Conservation (phyloP, 2,113 vertebrate genomes). For the Xenopus borealis region DNA sequence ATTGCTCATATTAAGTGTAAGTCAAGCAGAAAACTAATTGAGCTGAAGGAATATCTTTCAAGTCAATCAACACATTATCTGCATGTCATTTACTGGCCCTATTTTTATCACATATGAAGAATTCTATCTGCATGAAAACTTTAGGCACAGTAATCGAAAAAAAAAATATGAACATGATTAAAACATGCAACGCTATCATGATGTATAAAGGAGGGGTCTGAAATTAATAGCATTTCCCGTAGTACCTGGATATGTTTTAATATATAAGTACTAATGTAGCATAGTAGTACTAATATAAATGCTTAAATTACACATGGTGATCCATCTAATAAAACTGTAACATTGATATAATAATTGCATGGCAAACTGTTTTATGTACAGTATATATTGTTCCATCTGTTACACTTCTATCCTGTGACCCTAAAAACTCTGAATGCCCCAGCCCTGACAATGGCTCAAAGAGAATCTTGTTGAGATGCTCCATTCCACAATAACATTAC, state of each 20-base stretch:
- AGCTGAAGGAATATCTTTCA: constrained; percentile 18
- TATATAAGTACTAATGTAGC: neutral
- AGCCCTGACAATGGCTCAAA: too few species aligned
- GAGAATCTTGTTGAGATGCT: too few species aligned
- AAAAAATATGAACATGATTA: neutral
- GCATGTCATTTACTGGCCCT: neutral
- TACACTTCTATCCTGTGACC: too few species aligned
- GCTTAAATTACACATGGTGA: too few species aligned
- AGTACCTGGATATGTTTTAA: neutral
- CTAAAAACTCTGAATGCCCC: too few species aligned
- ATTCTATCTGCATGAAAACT: constrained; percentile 3
- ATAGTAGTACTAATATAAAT: neutral
- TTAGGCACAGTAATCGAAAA: neutral
- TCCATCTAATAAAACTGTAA: too few species aligned
- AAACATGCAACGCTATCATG: neutral
- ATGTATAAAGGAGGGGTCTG: neutral
- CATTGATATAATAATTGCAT: too few species aligned
- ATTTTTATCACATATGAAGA: constrained; percentile 14
- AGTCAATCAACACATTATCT: constrained; percentile 16
- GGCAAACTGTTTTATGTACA: too few species aligned
- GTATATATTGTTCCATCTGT: too few species aligned
- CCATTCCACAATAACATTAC: too few species aligned
- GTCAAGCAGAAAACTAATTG: constrained; percentile 20
- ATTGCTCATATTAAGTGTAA: constrained; percentile 7
- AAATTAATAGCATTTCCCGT: neutral